phyloP scores from a whole-genome alignment of 2,797 vertebrate genomes.

The Gallirallus australis region DNA sequence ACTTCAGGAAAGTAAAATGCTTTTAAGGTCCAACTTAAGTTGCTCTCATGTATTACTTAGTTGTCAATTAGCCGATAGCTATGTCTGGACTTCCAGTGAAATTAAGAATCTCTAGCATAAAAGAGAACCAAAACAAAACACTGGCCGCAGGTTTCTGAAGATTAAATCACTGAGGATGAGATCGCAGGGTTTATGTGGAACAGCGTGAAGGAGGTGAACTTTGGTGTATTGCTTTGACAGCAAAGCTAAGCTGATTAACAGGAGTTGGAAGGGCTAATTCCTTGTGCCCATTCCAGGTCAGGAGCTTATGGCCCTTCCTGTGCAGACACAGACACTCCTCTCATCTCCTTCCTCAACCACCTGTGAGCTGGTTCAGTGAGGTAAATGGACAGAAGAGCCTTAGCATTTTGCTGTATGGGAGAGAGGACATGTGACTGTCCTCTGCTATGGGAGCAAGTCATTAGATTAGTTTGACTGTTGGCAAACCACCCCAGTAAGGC shows the following conservation, averaged over 20 bases:
- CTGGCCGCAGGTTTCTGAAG: neutral
- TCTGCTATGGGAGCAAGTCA: neutral
- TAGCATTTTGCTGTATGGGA: neutral
- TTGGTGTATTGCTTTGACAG: neutral
- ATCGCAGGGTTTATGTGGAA: neutral
- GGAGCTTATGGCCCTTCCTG: neutral
- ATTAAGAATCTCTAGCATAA: neutral
- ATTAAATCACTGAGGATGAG: neutral
- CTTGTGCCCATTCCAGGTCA: neutral
- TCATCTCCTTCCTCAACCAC: neutral
- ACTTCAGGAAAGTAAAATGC: neutral
- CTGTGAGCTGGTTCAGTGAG: neutral
- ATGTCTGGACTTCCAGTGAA: neutral
- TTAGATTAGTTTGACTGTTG: neutral
- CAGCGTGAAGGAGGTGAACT: neutral
- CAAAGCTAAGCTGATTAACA: neutral
- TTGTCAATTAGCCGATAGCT: neutral
- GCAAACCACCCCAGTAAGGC: neutral
- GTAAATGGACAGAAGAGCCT: neutral
- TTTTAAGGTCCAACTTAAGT: neutral
- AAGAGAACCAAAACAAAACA: neutral
- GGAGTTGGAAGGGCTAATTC: constrained; percentile 10
- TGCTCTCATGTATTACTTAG: neutral
- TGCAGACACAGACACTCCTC: neutral
- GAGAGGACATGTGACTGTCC: neutral